Evolutionary conservation across 2,888 invertebrate genomes (phyloP).

Genomic region (Meloe dianella): DNA sequence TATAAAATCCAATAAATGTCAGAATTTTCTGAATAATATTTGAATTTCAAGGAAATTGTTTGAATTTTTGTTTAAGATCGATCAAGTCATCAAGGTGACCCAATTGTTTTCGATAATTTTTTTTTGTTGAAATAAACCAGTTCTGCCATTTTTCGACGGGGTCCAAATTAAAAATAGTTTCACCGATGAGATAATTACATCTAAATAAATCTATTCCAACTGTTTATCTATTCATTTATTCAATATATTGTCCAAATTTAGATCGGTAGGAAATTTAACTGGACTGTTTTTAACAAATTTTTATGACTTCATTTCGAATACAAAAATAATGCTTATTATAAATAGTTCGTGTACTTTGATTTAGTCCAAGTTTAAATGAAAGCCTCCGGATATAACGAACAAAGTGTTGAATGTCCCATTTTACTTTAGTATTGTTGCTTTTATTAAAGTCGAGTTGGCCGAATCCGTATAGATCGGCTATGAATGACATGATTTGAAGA

Average conservation of each 20-base stretch:
- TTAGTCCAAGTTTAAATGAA: no score
- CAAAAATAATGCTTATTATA: not conserved
- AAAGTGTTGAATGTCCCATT: no score
- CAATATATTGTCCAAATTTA: not conserved
- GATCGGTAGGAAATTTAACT: not conserved
- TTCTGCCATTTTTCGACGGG: not conserved
- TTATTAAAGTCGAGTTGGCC: no score
- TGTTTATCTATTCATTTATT: not conserved
- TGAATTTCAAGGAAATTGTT: not conserved
- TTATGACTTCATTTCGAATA: not conserved
- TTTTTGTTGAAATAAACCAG: not conserved
- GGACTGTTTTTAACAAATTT: not conserved
- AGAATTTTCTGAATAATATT: not conserved
- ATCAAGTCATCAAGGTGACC: conserved; percentile 6
- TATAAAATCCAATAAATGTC: not conserved
- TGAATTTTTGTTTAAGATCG: not conserved
- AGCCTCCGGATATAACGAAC: no score
- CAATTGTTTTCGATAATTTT: not conserved
- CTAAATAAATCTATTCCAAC: not conserved
- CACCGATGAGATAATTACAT: conserved; percentile 4
- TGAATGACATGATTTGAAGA: conserved; percentile 27
- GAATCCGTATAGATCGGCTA: no score
- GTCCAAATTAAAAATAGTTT: not conserved
- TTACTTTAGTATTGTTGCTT: no score
- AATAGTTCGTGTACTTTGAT: no score